Conservation (phyloP, 2,113 vertebrate genomes). For the Thunnus maccoyii region DNA sequence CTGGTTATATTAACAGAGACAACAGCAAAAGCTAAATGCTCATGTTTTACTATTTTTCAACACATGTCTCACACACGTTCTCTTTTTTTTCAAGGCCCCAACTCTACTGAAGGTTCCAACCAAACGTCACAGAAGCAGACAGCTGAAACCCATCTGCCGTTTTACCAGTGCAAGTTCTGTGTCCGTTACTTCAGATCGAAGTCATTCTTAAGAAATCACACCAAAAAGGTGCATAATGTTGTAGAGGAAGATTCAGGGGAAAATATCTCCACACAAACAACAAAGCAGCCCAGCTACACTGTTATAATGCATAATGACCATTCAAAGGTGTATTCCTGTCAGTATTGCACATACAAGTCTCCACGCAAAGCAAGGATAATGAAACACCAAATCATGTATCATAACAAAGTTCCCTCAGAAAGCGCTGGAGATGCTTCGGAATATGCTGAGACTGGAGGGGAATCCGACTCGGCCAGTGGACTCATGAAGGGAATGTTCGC, state of each 20-base stretch:
- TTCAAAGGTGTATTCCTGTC: conserved; percentile 95
- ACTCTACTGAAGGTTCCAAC: conserved; percentile 87
- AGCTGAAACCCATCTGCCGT: conserved; percentile 88
- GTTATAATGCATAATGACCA: conserved; percentile 89
- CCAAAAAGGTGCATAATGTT: conserved; percentile 92
- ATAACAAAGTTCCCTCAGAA: conserved; percentile 81
- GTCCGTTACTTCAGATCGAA: conserved; percentile 98
- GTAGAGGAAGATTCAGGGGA: conserved; percentile 82
- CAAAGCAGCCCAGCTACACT: conserved; percentile 87
- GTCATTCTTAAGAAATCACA: conserved; percentile 95
- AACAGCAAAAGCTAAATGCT: not conserved
- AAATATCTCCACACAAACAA: conserved; percentile 83
- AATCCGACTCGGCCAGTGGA: conserved; percentile 85
- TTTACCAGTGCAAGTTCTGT: conserved; percentile 99
- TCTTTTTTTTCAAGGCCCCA: conserved; percentile 87
- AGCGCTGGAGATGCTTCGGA: conserved; percentile 83
- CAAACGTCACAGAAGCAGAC: conserved; percentile 88
- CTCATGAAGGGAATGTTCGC: conserved; percentile 91
- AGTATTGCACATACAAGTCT: conserved; percentile 97
- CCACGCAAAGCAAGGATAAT: conserved; percentile 92
- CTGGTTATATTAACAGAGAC: not conserved
- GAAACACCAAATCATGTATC: conserved; percentile 98
- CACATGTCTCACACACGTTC: not conserved
- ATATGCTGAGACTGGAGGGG: conserved; percentile 76
- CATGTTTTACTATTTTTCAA: not conserved